These are phyloP conservation scores for Palythoa heliodiscus DNA, from an alignment of 92 coral and sea anemone species.

Conservation along the genomic window DNA sequence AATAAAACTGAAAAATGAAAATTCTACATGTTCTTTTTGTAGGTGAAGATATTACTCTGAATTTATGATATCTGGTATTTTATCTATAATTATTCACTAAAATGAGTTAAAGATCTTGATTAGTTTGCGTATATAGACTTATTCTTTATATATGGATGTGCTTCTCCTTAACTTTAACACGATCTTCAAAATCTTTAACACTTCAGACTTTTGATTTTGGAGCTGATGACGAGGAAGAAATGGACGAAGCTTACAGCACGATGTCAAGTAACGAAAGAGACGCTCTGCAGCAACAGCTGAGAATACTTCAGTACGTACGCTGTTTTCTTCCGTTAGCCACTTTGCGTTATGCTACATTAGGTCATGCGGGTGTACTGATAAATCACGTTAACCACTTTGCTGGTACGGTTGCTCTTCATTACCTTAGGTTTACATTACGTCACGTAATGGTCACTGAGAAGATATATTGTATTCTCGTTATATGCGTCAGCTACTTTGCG, in stretches of 20 bases:
- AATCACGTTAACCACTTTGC: not conserved
- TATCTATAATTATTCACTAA: not conserved
- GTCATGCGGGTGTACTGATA: not conserved
- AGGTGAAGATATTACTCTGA: too few species aligned
- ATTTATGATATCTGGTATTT: too few species aligned
- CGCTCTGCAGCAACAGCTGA: slow-evolving; percentile 69
- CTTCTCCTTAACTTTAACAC: not conserved
- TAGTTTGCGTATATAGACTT: too few species aligned
- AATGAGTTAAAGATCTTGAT: not conserved
- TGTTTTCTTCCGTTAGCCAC: not conserved
- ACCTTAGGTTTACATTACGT: not conserved
- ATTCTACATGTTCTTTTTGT: too few species aligned
- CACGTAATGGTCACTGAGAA: not conserved
- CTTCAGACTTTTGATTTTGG: slow-evolving; percentile 42
- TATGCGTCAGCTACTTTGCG: not conserved
- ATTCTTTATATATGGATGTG: not conserved
- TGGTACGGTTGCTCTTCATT: not conserved
- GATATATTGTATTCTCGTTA: not conserved
- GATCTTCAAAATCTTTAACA: not conserved
- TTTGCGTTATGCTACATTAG: not conserved
- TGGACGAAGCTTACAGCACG: slow-evolving; percentile 90
- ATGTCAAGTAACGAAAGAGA: slow-evolving; percentile 72
- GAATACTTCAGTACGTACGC: slow-evolving; percentile 78
- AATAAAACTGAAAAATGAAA: not conserved
- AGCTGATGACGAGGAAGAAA: slow-evolving; percentile 64